Base-by-base conservation (phyloP, 2,797 vertebrate species). In the Pristis pectinata region DNA sequence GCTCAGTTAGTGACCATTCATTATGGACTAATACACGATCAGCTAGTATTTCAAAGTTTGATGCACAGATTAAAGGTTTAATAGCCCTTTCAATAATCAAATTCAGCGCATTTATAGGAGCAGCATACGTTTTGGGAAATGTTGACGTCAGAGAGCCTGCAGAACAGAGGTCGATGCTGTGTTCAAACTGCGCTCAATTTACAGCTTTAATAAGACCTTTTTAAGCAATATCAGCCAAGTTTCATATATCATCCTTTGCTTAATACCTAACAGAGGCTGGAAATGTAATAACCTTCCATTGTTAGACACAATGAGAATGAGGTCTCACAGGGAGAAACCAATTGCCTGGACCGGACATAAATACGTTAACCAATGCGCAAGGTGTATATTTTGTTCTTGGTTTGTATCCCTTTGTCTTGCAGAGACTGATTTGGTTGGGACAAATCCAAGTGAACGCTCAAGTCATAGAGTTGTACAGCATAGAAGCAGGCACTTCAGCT, bases 91-190 rank as follows among this genome's bases (percentile, higher is more conserved):
- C 37, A 37, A 67, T 91, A 91, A 91, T 91, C 34, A 89, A 89
- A 89, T 89, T 56, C n/a, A n/a, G 59, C 61, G n/a, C 56, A 41
- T 91, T 91, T 91, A 67, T 64, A 24, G 87, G 61, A 67, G 61
- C n/a, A 24, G 44, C 87, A 41, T 41, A 91, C 17, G 61, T 91
- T 64, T 91, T 67, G 61, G n/a, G 34, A 91, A 91, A 67, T 67
- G n/a, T n/a, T 67, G 87, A 91, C n/a, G 59, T 91, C 61, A 91
- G 87, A 67, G 87, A 91, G 7, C n/a, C 87, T 91, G 87, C 61
- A 67, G 61, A 91, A 41, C 61, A 91, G 61, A 53, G 34, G 30
- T 87, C 56, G 27, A 59, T 37, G 56, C 17, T 91, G 59, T 67
- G 87, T 24, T 41, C 61, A 91, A 91, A 91, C 87, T 91, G 87